Base-by-base conservation (phyloP, 1,140 invertebrate genomes). In the Oryzaephilus surinamensis region DNA sequence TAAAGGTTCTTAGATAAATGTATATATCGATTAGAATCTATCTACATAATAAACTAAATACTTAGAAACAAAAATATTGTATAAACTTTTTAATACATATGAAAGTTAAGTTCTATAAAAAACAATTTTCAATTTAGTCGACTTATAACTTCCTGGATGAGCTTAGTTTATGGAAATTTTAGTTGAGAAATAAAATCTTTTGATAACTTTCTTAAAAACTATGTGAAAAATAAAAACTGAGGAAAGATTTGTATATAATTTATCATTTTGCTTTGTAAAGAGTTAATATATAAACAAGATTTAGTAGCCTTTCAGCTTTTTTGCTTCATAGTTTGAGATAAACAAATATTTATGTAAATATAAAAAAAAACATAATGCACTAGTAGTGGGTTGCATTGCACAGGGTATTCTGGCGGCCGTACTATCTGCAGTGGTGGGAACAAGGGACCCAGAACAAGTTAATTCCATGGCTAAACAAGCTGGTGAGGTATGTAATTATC, bases 391-490 rank as follows among this genome's bases (percentile, higher is more conserved):
- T 60, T 58, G 63, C 67, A 47, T 52, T 73, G 66, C 69, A 68
- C 80, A 92, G 86, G 81, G 81, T 65, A 78, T 91, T 69, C 79
- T 92, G 74, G 80, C 84, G 60, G 82, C 83, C 65, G 79, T 91
- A 62, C 76, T 92, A 65, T 83, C 82, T 57, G 78, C 82, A 63
- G 73, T 90, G 69, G 76, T 90, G 63, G 85, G 86, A 70, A 76
- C 80, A 64, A 83, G 83, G 75, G 81, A 91, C 71, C 83, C 84
- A 55, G 79, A 85, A 63, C 84, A 87, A 68, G 81, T 89, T 57
- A 78, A 84, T 66, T 79, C 78, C 63, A 86, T 90, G 81, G 86
- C 85, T 69, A 88, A 88, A 70, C 86, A 92, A 69, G 85, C 86
- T 64, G 82, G 84, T 64, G 84, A 92, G 84, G 87, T 91, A 81